Evolutionary conservation across 2,113 vertebrate genomes (phyloP).

Genomic region (Mustela lutreola): DNA sequence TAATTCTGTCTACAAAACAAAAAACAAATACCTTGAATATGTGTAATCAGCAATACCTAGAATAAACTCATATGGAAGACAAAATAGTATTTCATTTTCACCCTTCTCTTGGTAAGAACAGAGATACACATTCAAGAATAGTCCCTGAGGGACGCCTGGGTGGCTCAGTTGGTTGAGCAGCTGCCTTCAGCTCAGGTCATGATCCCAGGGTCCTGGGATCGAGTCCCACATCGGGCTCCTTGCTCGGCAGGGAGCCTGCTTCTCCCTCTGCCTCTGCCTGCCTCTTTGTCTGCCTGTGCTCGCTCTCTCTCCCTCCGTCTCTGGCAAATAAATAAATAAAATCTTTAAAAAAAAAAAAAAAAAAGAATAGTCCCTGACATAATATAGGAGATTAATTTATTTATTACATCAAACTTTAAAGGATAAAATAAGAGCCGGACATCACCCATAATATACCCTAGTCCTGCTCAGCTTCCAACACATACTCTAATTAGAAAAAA

Average conservation of each 20-base stretch:
- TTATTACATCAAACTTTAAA: not conserved
- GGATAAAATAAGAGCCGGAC: not conserved
- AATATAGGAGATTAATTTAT: not conserved
- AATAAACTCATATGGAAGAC: not conserved
- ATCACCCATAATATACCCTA: not conserved
- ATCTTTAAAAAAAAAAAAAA: no score
- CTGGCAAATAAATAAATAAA: no score
- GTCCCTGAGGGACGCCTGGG: no score
- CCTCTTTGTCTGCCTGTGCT: no score
- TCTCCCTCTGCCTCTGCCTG: no score
- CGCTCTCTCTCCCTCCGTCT: no score
- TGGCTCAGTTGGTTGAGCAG: no score
- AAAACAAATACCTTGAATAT: not conserved
- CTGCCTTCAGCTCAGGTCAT: no score
- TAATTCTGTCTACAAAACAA: not conserved
- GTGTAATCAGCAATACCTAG: not conserved
- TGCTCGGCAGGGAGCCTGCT: no score
- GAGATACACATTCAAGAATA: slow-evolving; percentile 1
- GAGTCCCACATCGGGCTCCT: no score
- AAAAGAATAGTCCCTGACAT: not conserved
- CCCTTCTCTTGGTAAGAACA: not conserved
- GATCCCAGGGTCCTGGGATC: no score
- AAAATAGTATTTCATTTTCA: slow-evolving; percentile 14
- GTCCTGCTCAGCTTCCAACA: not conserved
- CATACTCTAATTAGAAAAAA: slow-evolving; percentile 60